phyloP scores from a whole-genome alignment of 1,140 invertebrate species.

The Leptinotarsa defecta region DNA sequence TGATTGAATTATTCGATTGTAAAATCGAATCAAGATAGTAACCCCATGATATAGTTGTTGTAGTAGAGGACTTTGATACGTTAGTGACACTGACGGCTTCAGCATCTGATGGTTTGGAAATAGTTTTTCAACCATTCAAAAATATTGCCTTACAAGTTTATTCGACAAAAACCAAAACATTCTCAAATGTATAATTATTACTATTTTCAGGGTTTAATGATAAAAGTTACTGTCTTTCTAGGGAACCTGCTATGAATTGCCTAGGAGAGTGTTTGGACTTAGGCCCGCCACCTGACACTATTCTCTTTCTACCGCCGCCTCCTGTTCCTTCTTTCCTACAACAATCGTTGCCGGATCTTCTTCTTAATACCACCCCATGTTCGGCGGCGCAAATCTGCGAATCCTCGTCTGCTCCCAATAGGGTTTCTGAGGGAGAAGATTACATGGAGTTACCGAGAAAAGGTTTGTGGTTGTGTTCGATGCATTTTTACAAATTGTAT shows the following conservation, averaged over 20 bases:
- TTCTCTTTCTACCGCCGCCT: conserved; percentile 79
- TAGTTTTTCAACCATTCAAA: no score
- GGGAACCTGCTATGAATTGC: conserved; percentile 46
- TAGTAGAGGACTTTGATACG: no score
- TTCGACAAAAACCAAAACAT: no score
- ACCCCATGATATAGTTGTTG: no score
- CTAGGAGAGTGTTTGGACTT: conserved; percentile 68
- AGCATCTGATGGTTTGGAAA: no score
- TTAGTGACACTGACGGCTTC: no score
- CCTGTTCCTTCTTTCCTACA: conserved; percentile 75
- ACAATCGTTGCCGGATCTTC: conserved; percentile 53
- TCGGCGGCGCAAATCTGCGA: conserved; percentile 53
- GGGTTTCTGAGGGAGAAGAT: conserved; percentile 63
- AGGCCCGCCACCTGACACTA: conserved; percentile 79
- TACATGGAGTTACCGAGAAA: conserved; percentile 75
- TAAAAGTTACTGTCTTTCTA: background rate
- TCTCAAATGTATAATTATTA: no score
- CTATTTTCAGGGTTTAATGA: background rate
- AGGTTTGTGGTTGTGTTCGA: conserved; percentile 56
- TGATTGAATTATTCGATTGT: no score
- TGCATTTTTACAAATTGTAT: no score
- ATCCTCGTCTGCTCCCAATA: conserved; percentile 36
- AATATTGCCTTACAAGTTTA: no score
- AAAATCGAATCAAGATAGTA: no score
- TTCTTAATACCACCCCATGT: conserved; percentile 61